Base-by-base conservation (phyloP, 1,140 invertebrate genomes). In the Anoplolepis gracilipes region DNA sequence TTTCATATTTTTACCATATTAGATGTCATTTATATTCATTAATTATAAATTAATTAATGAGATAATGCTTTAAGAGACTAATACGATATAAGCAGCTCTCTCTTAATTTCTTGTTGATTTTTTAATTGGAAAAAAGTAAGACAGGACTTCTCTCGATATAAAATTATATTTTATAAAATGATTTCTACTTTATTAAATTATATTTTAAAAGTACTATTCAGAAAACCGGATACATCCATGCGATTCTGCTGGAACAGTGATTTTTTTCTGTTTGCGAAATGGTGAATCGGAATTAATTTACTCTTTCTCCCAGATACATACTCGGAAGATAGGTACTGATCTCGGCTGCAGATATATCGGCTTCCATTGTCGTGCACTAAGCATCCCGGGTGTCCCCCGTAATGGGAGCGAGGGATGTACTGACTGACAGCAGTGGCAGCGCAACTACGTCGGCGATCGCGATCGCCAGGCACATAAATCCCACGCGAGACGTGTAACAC, bases 381-480 rank as follows among this genome's bases (percentile, higher is more conserved):
- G 78, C 78, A 59, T 81, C 19, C 78, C 30, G 36, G 46, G 28
- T 69, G 36, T 30, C 33, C 36, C 46, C 46, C 46, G 49, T 72
- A 81, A 81, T 72, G 78, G 65, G 25, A 72, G 33, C 53, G 49
- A 72, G 65, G 49, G 64, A 55, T 81, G 67, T 42, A 59, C 67
- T 82, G 78, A 82, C 53, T 82, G 78, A 82, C 67, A 81, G 53
- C 49, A 46, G 46, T 49, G 16, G 36, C 53, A 49, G 65, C 33
- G 33, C 78, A 39, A 13, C 33, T 81, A 81, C 49, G 87, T 79
- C 86, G 65, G 59, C 55, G 75, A 77, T 70, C 42, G 65, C 49
- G 49, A 22, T 77, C 79, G 30, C 46, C 39, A 36, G 46, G 49
- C 42, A 67, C 81, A 88, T 87, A 88, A 88, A 88, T 88, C 61